Base-by-base conservation (phyloP, 2,888 invertebrate genomes). In the Cheilosia soror region DNA sequence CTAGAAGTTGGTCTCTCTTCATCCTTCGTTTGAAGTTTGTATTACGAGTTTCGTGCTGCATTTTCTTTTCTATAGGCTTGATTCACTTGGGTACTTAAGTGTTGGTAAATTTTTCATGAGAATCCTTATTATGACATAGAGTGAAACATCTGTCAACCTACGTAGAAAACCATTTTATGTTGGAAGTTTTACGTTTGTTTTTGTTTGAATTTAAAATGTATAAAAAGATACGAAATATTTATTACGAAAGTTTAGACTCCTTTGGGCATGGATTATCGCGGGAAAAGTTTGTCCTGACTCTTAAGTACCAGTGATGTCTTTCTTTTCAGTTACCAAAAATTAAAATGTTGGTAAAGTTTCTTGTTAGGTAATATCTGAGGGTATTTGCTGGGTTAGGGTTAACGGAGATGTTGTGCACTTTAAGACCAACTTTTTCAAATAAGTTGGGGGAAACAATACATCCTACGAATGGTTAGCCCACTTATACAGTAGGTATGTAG, bases 61-160 rank as follows among this genome's bases (percentile, higher is more conserved):
- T 73, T n/a, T 51, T 27, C 29, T 27, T 27, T 51, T 44, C 27
- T 20, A 29, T 33, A n/a, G 47, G 33, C 62, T 31, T 20, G 58
- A 51, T 69, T 25, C 57, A 57, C 71, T 69, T 33, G 66, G 66
- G 40, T 66, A 66, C 72, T 73, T 68, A 73, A 68, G 51, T 75
- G 62, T 53, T 75, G 27, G 66, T 68, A 62, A 31, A 80, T 80
- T 75, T 80, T 68, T 73, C 44, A 73, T 75, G 80, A 75, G 62
- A 53, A 55, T 80, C 68, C 73, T 73, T 62, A 62, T 80, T 62
- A 80, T 62, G 80, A 55, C 55, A 68, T 13, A 20, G 62, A 68
- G 40, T 75, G 49, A 37, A 73, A 80, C 73, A 80, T 80, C 80
- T 80, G 80, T 80, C 80, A 80, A 47, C 40, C 47, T 66, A 65